phyloP scores from a whole-genome alignment of 2,888 invertebrate genomes.

The Zygogramma bicolorata region DNA sequence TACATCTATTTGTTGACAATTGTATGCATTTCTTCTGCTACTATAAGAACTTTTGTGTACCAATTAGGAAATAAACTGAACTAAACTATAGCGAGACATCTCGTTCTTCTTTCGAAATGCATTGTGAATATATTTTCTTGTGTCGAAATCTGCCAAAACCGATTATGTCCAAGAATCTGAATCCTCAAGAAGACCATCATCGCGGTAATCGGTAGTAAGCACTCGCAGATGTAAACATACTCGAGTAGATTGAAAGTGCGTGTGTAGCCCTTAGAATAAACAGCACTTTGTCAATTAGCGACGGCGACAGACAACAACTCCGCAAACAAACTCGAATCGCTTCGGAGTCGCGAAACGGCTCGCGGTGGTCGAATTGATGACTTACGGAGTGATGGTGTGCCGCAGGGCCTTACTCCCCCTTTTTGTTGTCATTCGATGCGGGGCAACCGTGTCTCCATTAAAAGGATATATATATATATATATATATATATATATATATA shows the following conservation, averaged over 20 bases:
- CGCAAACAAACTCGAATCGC: constrained; percentile 44
- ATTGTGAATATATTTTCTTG: neutral
- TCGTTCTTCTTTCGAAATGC: no score
- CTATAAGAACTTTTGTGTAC: no score
- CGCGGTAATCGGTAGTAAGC: constrained; percentile 35
- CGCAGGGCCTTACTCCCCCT: neutral
- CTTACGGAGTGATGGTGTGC: constrained; percentile 1
- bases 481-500: neutral
- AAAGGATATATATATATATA: neutral
- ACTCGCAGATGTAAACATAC: constrained; percentile 65
- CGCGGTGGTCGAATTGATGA: neutral
- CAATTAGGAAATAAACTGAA: no score
- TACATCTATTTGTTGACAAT: no score
- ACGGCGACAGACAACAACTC: constrained; percentile 56
- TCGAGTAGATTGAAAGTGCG: constrained; percentile 65
- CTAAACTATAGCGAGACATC: no score
- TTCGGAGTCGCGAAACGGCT: constrained; percentile 30
- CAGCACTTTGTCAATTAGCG: constrained; percentile 65
- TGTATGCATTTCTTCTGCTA: no score
- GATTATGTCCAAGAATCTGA: neutral
- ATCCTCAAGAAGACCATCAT: constrained; percentile 1
- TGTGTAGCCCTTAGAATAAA: constrained; percentile 65
- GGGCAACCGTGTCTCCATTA: neutral
- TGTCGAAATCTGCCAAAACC: neutral
- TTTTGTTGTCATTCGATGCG: constrained; percentile 2